These are phyloP conservation scores for Elaphurus davidianus DNA, from an alignment of 2,113 vertebrate genomes.

Conservation along the genomic window DNA sequence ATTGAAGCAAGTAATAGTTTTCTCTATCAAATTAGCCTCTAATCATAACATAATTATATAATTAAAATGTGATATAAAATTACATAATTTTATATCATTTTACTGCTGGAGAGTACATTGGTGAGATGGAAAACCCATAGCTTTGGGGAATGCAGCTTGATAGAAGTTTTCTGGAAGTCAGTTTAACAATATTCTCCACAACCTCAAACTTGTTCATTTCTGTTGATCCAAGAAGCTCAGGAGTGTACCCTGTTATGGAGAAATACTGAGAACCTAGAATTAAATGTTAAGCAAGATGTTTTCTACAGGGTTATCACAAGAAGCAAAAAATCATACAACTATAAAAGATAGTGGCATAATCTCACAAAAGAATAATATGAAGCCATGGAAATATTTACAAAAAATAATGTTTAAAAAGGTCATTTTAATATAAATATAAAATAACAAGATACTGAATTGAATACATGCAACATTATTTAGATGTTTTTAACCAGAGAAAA, in stretches of 20 bases:
- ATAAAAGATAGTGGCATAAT: not conserved
- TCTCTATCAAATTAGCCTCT: not conserved
- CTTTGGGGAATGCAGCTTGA: not conserved
- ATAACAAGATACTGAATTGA: not conserved
- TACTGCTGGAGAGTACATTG: not conserved
- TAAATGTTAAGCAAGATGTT: not conserved
- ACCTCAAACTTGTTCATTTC: not conserved
- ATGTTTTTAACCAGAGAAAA: not conserved
- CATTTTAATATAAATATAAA: not conserved
- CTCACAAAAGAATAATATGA: not conserved
- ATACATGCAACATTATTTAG: not conserved
- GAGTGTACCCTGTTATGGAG: not conserved
- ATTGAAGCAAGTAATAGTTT: not conserved
- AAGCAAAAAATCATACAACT: not conserved
- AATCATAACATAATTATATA: not conserved
- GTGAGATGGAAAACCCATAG: not conserved
- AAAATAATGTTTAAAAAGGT: not conserved
- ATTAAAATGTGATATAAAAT: conserved; percentile 8
- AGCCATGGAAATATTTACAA: not conserved
- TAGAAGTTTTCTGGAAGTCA: not conserved
- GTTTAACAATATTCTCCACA: not conserved
- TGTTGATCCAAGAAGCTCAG: not conserved
- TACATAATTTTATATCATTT: not conserved
- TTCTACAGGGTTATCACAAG: not conserved
- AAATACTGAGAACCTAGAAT: not conserved